phyloP scores from a whole-genome alignment of 2,888 invertebrate genomes.

The Mantis religiosa region DNA sequence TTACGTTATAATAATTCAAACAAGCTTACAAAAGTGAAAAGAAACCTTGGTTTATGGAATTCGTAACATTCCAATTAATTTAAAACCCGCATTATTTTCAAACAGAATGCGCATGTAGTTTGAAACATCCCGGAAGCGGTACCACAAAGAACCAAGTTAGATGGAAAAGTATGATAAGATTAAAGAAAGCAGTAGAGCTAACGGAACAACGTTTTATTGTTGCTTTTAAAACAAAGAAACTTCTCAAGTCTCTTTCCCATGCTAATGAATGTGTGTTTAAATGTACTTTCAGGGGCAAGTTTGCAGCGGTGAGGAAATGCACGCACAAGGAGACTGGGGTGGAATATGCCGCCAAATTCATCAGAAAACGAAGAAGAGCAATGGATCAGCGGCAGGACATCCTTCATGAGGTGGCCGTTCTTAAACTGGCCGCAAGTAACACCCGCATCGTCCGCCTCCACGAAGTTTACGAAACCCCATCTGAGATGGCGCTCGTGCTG shows the following conservation, averaged over 20 bases:
- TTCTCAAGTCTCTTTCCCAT: not conserved
- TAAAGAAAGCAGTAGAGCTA: not conserved
- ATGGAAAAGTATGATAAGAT: not conserved
- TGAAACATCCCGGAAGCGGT: not conserved
- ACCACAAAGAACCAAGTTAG: not conserved
- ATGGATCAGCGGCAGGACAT: constrained; percentile 83
- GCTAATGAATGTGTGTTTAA: constrained; percentile 26
- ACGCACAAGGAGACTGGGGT: constrained; percentile 79
- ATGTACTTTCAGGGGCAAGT: constrained; percentile 83
- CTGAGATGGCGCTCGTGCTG: constrained; percentile 76
- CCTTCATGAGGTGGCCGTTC: constrained; percentile 89
- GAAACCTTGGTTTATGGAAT: too few relatives aligned
- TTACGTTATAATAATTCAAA: too few relatives aligned
- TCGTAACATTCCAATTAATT: too few relatives aligned
- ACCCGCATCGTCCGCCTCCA: constrained; percentile 84
- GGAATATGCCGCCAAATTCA: constrained; percentile 94
- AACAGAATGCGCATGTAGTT: too few relatives aligned
- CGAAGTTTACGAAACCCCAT: constrained; percentile 72
- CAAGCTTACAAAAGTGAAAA: too few relatives aligned
- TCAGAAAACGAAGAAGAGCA: constrained; percentile 84
- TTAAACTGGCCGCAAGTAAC: constrained; percentile 78
- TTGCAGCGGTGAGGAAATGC: constrained; percentile 90
- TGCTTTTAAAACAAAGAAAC: not conserved
- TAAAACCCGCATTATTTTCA: too few relatives aligned
- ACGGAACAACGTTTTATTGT: not conserved